A percentile compares a stretch with the other conserved stretches of the same genome.
Evolutionary conservation across 2,888 invertebrate species (phyloP).

Genomic region (Sinotaia quadrata): DNA sequence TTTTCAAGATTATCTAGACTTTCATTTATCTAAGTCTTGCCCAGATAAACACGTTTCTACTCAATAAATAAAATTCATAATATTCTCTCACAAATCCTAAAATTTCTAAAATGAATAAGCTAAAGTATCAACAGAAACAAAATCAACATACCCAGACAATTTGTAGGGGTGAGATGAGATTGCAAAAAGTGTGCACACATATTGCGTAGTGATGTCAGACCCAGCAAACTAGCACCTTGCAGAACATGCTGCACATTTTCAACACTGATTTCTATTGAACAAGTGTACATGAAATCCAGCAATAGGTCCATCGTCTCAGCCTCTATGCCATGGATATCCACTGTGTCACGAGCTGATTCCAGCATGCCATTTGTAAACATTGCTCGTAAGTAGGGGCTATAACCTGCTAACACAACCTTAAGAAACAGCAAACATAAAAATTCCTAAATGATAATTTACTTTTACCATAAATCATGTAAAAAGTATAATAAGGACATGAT

Average conservation of each 20-base stretch:
- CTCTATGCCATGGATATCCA: slow-evolving; percentile 67
- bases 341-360: slow-evolving; percentile 61
- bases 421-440: background rate
- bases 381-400: slow-evolving; percentile 68
- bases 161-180: slow-evolving; percentile 65
- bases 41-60: too few relatives aligned
- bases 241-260: slow-evolving; percentile 68
- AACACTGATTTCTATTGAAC: slow-evolving; percentile 64
- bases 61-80: too few relatives aligned
- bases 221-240: slow-evolving; percentile 67
- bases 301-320: slow-evolving; percentile 63
- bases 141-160: slow-evolving; percentile 64
- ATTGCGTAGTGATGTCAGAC: slow-evolving; percentile 59
- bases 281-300: slow-evolving; percentile 69
- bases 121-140: too few relatives aligned
- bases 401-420: slow-evolving; percentile 66
- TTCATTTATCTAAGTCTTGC: too few relatives aligned
- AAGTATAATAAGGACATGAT: background rate
- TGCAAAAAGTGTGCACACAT: slow-evolving; percentile 67
- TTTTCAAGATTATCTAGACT: too few relatives aligned
- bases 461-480: background rate
- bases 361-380: slow-evolving; percentile 71
- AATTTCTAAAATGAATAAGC: too few relatives aligned
- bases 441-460: background rate
- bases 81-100: too few relatives aligned